phyloP scores from a whole-genome alignment of 1,140 invertebrate species.

The Papilio xuthus region DNA sequence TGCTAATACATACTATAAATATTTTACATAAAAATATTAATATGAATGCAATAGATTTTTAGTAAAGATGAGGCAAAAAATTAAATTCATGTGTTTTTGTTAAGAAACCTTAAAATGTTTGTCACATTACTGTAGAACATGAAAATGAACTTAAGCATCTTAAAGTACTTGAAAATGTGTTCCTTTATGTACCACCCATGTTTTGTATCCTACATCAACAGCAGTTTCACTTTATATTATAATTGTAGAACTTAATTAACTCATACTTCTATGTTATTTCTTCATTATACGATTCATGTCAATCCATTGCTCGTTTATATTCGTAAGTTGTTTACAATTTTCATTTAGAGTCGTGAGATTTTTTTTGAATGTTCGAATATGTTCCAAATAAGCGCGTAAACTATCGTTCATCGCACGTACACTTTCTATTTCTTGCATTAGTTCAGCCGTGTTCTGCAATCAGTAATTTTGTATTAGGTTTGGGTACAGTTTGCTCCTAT shows the following conservation, averaged over 20 bases:
- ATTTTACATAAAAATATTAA: too few relatives aligned
- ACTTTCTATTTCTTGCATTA: slow-evolving; percentile 62
- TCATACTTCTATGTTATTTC: neutral
- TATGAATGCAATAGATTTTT: too few relatives aligned
- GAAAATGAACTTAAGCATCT: too few relatives aligned
- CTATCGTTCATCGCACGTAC: slow-evolving; percentile 55
- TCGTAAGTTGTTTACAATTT: slow-evolving; percentile 57
- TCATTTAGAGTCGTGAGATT: slow-evolving; percentile 55
- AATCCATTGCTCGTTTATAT: slow-evolving; percentile 63
- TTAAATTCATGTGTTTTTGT: too few relatives aligned
- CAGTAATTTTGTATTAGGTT: slow-evolving; percentile 13
- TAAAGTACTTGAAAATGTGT: too few relatives aligned
- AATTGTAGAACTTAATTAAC: neutral
- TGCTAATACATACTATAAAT: too few relatives aligned
- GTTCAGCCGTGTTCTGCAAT: slow-evolving; percentile 57
- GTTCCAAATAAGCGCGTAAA: slow-evolving; percentile 58
- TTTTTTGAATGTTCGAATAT: slow-evolving; percentile 54
- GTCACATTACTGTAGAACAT: too few relatives aligned
- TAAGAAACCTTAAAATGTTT: too few relatives aligned
- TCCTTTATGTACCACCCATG: too few relatives aligned
- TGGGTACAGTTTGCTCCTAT: neutral
- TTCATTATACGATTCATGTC: slow-evolving; percentile 50
- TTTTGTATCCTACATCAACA: neutral
- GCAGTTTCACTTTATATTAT: neutral
- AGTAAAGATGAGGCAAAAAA: too few relatives aligned